Base-by-base conservation (phyloP, 2,888 invertebrate species). In the Synergus laeviventris region DNA sequence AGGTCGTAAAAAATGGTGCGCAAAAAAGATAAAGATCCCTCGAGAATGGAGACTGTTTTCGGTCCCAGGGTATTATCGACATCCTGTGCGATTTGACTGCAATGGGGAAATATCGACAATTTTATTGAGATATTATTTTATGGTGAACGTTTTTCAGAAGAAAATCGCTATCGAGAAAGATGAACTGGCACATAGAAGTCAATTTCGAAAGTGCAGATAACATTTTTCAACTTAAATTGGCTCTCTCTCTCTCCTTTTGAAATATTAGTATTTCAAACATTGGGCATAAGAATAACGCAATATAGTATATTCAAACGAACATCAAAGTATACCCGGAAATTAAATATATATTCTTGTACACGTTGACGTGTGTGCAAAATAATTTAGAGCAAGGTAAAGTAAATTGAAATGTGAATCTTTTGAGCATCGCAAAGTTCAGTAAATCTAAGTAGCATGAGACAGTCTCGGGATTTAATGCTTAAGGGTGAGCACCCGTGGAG, bases 351-450 rank as follows among this genome's bases (percentile, higher is more conserved):
- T 62, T 38, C 62, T 62, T 18, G 18, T 62, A 39, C 39, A 36
- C n/a, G 39, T 39, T 38, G 38, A 62, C 36, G 70, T 49, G 18
- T 36, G 70, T 49, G 36, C 70, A 70, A 36, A 70, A 70, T 31
- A 70, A 70, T 70, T 70, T 49, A 31, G n/a, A 49, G 49, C 45
- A 31, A 70, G 36, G 31, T 49, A 49, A 70, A 70, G 45, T 42
- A 64, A 64, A 64, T 64, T 70, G 70, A 70, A 70, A 70, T 45
- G 36, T 70, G 70, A 70, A 70, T 70, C 70, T 70, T 49, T 49
- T 49, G 70, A 64, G 12, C 70, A 31, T 49, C 49, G 70, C 49
- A 31, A 70, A 70, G 70, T 70, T 70, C 49, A 49, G 49, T 49
- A 49, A 70, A 70, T 36, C 45, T 45, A 49, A 70, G 70, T 70